Base-by-base conservation (phyloP, 2,113 vertebrate species). In the Semnopithecus entellus region DNA sequence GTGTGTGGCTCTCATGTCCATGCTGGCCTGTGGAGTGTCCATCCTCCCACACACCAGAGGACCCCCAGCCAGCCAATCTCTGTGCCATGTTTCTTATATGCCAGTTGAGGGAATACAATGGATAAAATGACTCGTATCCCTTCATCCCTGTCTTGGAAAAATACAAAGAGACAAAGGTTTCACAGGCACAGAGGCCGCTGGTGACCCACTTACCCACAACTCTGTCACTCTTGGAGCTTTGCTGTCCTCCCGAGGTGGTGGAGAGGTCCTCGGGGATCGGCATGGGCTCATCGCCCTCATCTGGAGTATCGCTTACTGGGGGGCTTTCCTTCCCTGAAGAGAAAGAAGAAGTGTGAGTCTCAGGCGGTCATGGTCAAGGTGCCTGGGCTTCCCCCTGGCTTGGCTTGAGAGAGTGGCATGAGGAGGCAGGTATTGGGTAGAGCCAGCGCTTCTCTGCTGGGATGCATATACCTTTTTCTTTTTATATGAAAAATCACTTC, bases 261-360 rank as follows among this genome's bases (percentile, higher is more conserved):
- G 99, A 99, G 97, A 99, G 99, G 98, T 99, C 99, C 97, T 99
- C 99, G 0, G 99, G 99, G 96, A 99, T 98, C n/a, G 99, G 99
- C 99, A 99, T 99, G 96, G 99, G 99, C 89, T 99, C 99, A 68
- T 99, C 99, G 12, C 98, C 96, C 76, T 99, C 99, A 90, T 99
- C 99, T 5, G 99, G 98, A 0, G 98, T 98, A 66, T 99, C 99
- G 48, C 99, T 99, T 92, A 98, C 95, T 22, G 99, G 98, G 94
- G 99, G 99, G 96, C 99, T 99, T 97, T 99, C 99, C 96, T 99
- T 99, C 97, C 99, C 99, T 99, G 97, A 13, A 76, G 97, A 98
- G 94, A 97, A 98, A 82, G 83, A 76, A 92, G 25, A 7, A 27
- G 80, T 27, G 11, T 96, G 90, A 97, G 95, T 70, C 30, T 48